A percentile compares a stretch with the other conserved stretches of the same genome.
phyloP scores from a whole-genome alignment of 2,888 invertebrate species.

The Oconnorella tubifera region DNA sequence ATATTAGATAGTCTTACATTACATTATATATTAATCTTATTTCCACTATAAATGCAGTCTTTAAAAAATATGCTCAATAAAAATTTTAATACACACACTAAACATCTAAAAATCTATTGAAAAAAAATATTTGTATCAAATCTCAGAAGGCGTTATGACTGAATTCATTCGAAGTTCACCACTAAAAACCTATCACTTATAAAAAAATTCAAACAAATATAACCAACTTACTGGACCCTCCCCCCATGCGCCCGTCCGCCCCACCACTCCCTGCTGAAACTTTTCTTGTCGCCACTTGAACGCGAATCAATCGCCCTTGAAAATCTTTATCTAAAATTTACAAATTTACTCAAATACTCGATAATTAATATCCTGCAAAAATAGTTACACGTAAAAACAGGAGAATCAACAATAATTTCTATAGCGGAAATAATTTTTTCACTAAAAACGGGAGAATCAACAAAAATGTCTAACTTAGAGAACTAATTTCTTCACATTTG shows the following conservation, averaged over 20 bases:
- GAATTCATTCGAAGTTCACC: too few relatives aligned
- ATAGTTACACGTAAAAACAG: not conserved
- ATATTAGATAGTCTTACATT: not conserved
- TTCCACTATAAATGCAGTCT: not conserved
- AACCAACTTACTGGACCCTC: not conserved
- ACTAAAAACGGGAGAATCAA: too few relatives aligned
- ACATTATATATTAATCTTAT: not conserved
- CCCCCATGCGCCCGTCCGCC: not conserved
- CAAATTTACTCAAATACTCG: not conserved
- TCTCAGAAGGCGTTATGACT: too few relatives aligned
- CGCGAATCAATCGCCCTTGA: conserved; percentile 73
- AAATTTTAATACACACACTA: not conserved
- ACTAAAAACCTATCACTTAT: not conserved
- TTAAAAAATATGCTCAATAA: not conserved
- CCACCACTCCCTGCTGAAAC: conserved; percentile 51
- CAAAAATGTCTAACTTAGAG: too few relatives aligned
- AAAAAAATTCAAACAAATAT: not conserved
- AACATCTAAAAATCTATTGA: not conserved
- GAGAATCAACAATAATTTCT: not conserved
- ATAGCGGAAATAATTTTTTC: not conserved
- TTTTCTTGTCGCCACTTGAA: conserved; percentile 74
- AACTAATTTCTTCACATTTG: too few relatives aligned
- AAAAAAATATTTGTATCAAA: not conserved
- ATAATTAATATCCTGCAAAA: not conserved
- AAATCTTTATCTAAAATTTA: conserved; percentile 64